A percentile compares a stretch with the other conserved stretches of the same genome.
Evolutionary conservation across 1,140 invertebrate species (phyloP).

Genomic region (Thaumetopoea pityocampa): DNA sequence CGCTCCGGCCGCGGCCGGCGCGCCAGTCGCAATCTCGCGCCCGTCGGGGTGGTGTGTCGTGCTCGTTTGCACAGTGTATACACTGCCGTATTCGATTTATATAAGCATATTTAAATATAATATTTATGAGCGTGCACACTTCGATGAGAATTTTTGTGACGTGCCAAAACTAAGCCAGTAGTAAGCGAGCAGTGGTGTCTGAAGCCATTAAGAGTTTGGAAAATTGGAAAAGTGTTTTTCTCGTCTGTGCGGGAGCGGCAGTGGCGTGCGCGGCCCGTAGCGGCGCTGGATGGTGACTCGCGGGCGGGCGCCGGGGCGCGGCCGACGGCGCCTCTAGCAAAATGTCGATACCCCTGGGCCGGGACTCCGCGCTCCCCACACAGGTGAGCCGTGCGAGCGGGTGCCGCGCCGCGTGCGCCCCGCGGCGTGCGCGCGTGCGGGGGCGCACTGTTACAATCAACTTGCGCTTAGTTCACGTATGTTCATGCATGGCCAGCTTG

Average conservation of each 20-base stretch:
- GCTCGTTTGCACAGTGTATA: constrained; percentile 31
- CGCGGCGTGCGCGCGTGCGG: too few species aligned
- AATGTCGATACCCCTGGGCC: constrained; percentile 72
- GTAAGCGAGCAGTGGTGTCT: constrained; percentile 26
- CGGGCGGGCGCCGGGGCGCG: constrained; percentile 67
- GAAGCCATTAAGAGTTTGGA: constrained; percentile 26
- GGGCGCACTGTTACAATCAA: too few species aligned
- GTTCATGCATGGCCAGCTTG: too few species aligned
- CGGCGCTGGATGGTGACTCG: constrained; percentile 65
- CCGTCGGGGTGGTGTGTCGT: constrained; percentile 40
- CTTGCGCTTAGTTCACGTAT: too few species aligned
- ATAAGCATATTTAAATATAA: constrained; percentile 22
- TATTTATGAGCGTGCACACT: constrained; percentile 31
- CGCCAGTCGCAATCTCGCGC: constrained; percentile 58
- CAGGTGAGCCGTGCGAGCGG: constrained; percentile 51
- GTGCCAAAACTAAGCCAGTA: constrained; percentile 28
- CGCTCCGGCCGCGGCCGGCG: constrained; percentile 28
- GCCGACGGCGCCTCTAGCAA: constrained; percentile 71
- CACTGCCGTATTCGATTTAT: constrained; percentile 27
- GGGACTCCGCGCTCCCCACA: constrained; percentile 66
- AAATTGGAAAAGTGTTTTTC: constrained; percentile 60
- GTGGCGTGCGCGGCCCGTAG: constrained; percentile 45
- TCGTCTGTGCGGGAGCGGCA: constrained; percentile 38
- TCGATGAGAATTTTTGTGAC: constrained; percentile 36
- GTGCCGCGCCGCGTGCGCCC: not conserved